Evolutionary conservation across 2,888 invertebrate genomes (phyloP).

Genomic region (Suillia variegata): DNA sequence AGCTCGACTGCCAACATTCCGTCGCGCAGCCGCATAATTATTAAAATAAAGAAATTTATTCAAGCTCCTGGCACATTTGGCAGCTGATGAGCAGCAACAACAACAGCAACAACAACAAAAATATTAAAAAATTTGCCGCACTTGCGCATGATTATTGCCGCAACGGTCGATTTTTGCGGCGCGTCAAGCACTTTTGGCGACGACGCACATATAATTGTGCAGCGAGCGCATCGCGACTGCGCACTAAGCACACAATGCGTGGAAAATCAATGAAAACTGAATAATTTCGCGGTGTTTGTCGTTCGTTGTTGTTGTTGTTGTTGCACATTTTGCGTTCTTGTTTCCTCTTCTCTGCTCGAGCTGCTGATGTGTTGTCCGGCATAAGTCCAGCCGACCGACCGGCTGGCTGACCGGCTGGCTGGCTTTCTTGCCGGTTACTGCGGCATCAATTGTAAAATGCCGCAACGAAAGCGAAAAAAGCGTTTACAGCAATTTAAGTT

Average conservation of each 20-base stretch:
- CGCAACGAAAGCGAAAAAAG: background rate
- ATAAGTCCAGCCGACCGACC: no score
- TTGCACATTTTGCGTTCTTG: background rate
- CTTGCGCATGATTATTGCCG: background rate
- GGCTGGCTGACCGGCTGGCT: no score
- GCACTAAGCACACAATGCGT: conserved; percentile 20
- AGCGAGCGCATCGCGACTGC: background rate
- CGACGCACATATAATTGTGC: background rate
- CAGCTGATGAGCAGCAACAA: background rate
- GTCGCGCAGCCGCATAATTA: no score
- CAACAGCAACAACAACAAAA: no score
- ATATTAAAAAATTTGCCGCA: no score
- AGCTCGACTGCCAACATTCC: no score
- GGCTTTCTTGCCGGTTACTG: background rate
- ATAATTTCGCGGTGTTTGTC: conserved; percentile 27
- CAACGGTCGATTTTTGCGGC: background rate
- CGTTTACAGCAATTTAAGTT: conserved; percentile 12
- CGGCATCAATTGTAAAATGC: background rate
- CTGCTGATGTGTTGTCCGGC: no score
- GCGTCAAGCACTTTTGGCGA: no score
- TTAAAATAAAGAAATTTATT: conserved; percentile 34
- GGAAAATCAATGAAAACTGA: conserved; percentile 33
- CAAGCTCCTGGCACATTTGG: conserved; percentile 29
- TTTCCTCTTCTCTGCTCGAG: background rate
- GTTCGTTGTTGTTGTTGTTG: background rate